Evolutionary conservation across 1,140 invertebrate genomes (phyloP).

Genomic region (Megalonaias nervosa): DNA sequence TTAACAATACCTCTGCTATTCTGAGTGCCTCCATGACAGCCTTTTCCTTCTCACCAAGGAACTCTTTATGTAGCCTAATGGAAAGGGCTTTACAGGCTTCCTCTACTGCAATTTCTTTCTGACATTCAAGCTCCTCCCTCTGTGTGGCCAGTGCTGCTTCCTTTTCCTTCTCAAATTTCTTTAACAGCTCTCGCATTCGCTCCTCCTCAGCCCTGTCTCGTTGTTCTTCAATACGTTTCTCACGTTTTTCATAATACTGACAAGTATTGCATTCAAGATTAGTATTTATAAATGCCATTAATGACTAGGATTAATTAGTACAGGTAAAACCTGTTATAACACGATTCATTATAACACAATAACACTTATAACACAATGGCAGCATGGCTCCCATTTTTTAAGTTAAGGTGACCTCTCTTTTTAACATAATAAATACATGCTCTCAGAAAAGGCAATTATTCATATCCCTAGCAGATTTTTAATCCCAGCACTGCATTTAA

Average conservation of each 20-base stretch:
- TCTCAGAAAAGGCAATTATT: too few relatives aligned
- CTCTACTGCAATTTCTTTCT: conserved; percentile 55
- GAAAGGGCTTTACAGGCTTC: conserved; percentile 53
- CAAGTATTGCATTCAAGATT: background rate
- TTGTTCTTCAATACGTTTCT: conserved; percentile 57
- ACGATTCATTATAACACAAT: background rate
- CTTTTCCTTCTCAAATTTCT: conserved; percentile 62
- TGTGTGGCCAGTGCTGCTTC: conserved; percentile 61
- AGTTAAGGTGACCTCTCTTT: too few relatives aligned
- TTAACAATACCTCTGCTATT: conserved; percentile 50
- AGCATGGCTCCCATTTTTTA: too few relatives aligned
- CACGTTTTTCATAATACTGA: conserved; percentile 65
- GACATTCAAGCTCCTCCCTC: conserved; percentile 56
- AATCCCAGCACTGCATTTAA: too few relatives aligned
- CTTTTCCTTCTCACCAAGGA: conserved; percentile 54
- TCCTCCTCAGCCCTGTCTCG: conserved; percentile 65
- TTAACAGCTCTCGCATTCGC: conserved; percentile 59
- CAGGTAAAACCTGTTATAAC: background rate
- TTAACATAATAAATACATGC: too few relatives aligned
- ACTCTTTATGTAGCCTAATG: conserved; percentile 52
- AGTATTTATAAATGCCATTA: background rate
- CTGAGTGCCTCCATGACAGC: conserved; percentile 57
- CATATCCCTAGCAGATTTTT: too few relatives aligned
- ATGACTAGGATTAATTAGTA: too few relatives aligned
- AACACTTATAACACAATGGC: background rate